Base-by-base conservation (phyloP, 2,888 invertebrate species). In the Hetaerina titia region DNA sequence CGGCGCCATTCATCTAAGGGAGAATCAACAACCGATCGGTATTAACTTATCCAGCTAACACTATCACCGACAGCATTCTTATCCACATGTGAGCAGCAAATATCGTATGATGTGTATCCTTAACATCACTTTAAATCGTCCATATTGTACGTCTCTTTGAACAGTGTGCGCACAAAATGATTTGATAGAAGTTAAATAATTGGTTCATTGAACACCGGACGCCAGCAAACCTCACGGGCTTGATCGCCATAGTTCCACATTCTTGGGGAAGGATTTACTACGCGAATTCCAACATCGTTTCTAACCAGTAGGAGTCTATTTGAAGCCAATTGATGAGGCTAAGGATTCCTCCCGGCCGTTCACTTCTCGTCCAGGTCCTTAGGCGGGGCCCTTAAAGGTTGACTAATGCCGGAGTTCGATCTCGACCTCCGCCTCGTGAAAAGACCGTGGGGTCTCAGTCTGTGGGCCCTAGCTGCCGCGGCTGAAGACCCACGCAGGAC, bases 401-500 rank as follows among this genome's bases (percentile, higher is more conserved):
- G 69, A 17, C 22, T 69, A 56, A 74, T 0, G 57, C 69, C 56
- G 11, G 69, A 22, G 69, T 92, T 92, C 4, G 92, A 92, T 22
- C 92, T 92, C n/a, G 92, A 81, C n/a, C 92, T 92, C 64, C 69
- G 69, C 69, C 92, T 92, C 69, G 64, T 92, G 92, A 92, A 92
- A 56, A 92, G 92, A 56, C 92, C 92, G 45, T 63, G 92, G 22
- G 92, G 92, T 69, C 69, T 92, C 69, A 92, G 69, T 31, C 69
- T 92, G 56, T 92, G 92, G 56, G 81, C 81, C 15, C 81, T 81
- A 31, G 31, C 25, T 31, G 69, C 90, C 69, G 92, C 64, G 64
- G 92, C 92, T 22, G 69, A 92, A 45, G 92, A 92, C 69, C 69
- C 56, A 22, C 69, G 45, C n/a, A 92, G 92, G 92, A 92, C 92